These are phyloP conservation scores for Melopsittacus undulatus DNA, from an alignment of 2,797 vertebrate species.

Conservation along the genomic window DNA sequence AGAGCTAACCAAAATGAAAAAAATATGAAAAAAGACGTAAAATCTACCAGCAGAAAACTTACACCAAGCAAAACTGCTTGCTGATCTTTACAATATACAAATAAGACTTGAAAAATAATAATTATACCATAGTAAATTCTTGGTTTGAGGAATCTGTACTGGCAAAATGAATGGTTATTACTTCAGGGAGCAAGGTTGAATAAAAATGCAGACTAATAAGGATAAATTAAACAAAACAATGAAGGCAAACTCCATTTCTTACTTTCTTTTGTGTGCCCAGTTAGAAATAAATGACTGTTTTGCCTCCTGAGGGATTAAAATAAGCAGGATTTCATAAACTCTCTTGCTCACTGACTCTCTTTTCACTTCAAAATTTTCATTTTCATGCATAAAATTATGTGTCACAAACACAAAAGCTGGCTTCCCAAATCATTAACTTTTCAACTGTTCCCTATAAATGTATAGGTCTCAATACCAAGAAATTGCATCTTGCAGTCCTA, in stretches of 20 bases:
- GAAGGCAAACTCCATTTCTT: slow-evolving; percentile 27
- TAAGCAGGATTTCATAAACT: slow-evolving; percentile 61
- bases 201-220: slow-evolving; percentile 26
- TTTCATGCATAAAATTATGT: slow-evolving; percentile 1
- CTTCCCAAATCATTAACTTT: slow-evolving; percentile 43
- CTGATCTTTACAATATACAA: background rate
- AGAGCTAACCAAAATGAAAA: background rate
- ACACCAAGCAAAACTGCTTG: background rate
- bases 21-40: background rate
- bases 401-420: background rate
- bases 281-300: slow-evolving; percentile 66
- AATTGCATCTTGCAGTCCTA: background rate
- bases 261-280: slow-evolving; percentile 33
- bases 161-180: slow-evolving; percentile 30
- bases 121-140: slow-evolving; percentile 13
- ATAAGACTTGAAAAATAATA: slow-evolving; percentile 15
- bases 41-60: background rate
- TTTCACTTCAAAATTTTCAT: slow-evolving; percentile 26
- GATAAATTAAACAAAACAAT: slow-evolving; percentile 40
- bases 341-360: background rate
- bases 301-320: slow-evolving; percentile 64
- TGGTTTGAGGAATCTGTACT: background rate
- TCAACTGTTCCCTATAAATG: background rate
- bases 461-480: background rate
- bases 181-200: slow-evolving; percentile 21